phyloP scores from a whole-genome alignment of 2,888 invertebrate species.

The Coronaproctus castanopsis region DNA sequence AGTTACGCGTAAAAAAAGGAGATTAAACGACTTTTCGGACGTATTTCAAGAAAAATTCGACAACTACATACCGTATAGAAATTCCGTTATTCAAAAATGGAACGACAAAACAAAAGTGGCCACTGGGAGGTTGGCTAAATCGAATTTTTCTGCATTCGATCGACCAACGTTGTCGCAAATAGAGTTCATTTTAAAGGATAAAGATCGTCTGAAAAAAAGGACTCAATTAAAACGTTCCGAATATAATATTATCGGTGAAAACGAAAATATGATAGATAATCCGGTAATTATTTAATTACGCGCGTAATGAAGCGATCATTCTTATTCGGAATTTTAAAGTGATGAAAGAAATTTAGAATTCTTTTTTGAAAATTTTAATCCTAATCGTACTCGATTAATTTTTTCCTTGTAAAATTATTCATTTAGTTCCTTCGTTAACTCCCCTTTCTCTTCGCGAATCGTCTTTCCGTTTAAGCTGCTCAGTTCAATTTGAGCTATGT shows the following conservation, averaged over 20 bases:
- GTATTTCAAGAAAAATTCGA: constrained; percentile 37
- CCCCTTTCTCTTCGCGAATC: too few relatives aligned
- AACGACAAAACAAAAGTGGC: constrained; percentile 72
- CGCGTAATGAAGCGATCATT: too few relatives aligned
- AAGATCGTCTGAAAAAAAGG: constrained; percentile 47
- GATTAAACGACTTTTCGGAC: constrained; percentile 37
- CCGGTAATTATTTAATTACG: constrained; percentile 21
- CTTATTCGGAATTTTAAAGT: too few relatives aligned
- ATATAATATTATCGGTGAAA: constrained; percentile 44
- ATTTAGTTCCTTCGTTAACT: too few relatives aligned
- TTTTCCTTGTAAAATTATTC: too few relatives aligned
- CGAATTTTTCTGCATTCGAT: constrained; percentile 37
- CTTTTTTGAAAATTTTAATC: neutral
- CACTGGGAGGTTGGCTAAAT: constrained; percentile 38
- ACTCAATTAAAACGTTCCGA: constrained; percentile 61
- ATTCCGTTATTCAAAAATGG: constrained; percentile 78
- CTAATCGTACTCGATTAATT: too few relatives aligned
- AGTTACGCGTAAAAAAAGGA: constrained; percentile 22
- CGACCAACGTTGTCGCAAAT: constrained; percentile 51
- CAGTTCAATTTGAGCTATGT: too few relatives aligned
- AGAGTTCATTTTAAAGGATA: constrained; percentile 61
- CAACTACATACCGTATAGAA: constrained; percentile 44
- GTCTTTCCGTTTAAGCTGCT: too few relatives aligned
- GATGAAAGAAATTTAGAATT: neutral
- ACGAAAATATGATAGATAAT: constrained; percentile 23